Evolutionary conservation across 2,113 vertebrate species (phyloP).

Genomic region (Gracilinanus agilis): DNA sequence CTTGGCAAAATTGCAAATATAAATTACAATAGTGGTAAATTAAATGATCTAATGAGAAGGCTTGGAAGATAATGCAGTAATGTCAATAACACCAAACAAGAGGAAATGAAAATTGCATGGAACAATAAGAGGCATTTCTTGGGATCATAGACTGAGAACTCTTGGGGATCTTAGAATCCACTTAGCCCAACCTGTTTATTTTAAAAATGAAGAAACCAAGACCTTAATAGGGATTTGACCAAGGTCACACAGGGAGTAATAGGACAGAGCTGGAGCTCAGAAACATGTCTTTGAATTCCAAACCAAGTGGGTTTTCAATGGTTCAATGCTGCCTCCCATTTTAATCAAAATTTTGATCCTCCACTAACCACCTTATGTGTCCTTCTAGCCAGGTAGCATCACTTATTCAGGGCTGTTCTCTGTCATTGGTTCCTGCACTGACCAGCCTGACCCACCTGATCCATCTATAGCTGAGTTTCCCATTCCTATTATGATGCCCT

Average conservation of each 20-base stretch:
- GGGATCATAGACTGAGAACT: background rate
- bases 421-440: background rate
- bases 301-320: background rate
- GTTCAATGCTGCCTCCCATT: background rate
- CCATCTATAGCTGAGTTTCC: background rate
- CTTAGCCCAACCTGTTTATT: background rate
- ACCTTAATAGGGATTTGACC: background rate
- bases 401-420: background rate
- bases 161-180: background rate
- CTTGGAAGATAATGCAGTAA: constrained; percentile 75
- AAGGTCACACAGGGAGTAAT: background rate
- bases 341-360: background rate
- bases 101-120: constrained; percentile 26
- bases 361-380: background rate
- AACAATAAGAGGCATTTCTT: constrained; percentile 52
- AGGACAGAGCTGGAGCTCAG: background rate
- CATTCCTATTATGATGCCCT: background rate
- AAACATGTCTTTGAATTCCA: background rate
- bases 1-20: constrained; percentile 81
- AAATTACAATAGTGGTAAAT: constrained; percentile 82
- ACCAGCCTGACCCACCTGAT: background rate
- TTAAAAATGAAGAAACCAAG: background rate
- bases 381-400: background rate
- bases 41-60: constrained; percentile 81
- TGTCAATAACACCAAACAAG: constrained; percentile 60